Percentiles rank a stretch among this genome's conserved stretches.
These are phyloP conservation scores for Notodonta dromedarius DNA, from an alignment of 2,888 invertebrate genomes.

Conservation along the genomic window DNA sequence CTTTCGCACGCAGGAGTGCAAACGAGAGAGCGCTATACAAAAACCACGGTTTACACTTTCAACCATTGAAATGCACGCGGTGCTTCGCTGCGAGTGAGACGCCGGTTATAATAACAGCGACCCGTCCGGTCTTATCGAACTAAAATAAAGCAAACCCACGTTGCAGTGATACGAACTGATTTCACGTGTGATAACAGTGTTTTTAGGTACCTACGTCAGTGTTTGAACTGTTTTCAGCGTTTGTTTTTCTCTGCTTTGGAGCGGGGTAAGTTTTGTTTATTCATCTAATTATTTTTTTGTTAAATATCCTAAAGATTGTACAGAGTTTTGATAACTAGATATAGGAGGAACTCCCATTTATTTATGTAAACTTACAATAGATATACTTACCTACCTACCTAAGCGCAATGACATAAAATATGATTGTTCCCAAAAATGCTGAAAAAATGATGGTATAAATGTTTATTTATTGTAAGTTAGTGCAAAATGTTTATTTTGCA, in stretches of 20 bases:
- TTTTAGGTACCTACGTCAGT: constrained; percentile 27
- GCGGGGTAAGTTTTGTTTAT: constrained; percentile 34
- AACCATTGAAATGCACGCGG: constrained; percentile 82
- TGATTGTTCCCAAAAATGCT: too few relatives aligned
- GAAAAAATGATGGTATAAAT: too few relatives aligned
- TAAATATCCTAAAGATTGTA: not conserved
- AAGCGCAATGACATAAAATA: too few relatives aligned
- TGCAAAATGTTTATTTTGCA: too few relatives aligned
- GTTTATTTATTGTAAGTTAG: too few relatives aligned
- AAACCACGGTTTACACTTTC: constrained; percentile 82
- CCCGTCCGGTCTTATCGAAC: constrained; percentile 63
- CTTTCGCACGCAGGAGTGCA: constrained; percentile 54
- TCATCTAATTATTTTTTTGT: constrained; percentile 11
- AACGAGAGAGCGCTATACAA: constrained; percentile 80
- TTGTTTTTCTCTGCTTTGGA: constrained; percentile 19
- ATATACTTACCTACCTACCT: too few relatives aligned
- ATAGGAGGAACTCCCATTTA: too few relatives aligned
- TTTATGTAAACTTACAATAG: too few relatives aligned
- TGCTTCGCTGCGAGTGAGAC: constrained; percentile 72
- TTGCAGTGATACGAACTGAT: constrained; percentile 55
- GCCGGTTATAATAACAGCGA: constrained; percentile 72
- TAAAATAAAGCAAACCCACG: constrained; percentile 59
- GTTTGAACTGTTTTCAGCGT: constrained; percentile 26
- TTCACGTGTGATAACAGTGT: constrained; percentile 53
- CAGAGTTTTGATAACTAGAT: too few relatives aligned